Percentiles rank a stretch among this genome's conserved stretches.
These are phyloP conservation scores for Cygnus olor DNA, from an alignment of 2,797 vertebrate genomes.

Conservation along the genomic window DNA sequence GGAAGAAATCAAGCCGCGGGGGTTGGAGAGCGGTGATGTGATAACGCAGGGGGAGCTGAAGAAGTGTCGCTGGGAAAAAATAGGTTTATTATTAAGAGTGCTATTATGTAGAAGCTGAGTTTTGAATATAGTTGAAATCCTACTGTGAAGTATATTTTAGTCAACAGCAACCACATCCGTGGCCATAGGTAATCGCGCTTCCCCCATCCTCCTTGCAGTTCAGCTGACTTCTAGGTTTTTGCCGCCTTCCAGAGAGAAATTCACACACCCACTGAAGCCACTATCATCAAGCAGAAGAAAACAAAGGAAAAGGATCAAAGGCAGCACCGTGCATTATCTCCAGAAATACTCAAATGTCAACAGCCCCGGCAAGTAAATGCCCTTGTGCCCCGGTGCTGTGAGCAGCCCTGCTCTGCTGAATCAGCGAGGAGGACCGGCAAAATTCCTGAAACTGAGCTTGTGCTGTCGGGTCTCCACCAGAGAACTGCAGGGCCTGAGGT, in stretches of 20 bases:
- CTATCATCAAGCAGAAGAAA: neutral
- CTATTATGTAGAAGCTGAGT: neutral
- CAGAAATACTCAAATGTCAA: neutral
- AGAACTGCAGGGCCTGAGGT: neutral
- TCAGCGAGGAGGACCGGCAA: no score
- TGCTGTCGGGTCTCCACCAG: neutral
- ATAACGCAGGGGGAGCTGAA: neutral
- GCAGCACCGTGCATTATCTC: fast-evolving
- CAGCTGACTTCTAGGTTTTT: neutral
- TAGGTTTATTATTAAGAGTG: neutral
- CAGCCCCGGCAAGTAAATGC: neutral
- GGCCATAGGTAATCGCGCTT: neutral
- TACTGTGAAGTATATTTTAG: neutral
- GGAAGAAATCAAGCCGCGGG: neutral
- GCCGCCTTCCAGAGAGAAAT: neutral
- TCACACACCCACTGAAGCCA: neutral
- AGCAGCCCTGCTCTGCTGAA: neutral
- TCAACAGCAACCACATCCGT: neutral
- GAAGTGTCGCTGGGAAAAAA: neutral
- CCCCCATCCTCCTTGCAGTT: neutral
- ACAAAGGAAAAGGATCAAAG: neutral
- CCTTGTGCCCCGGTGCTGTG: neutral
- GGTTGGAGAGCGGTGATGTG: neutral
- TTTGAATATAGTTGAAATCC: neutral
- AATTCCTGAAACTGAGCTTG: fast-evolving